A percentile compares a stretch with the other conserved stretches of the same genome.
Conservation (phyloP, 2,888 invertebrate species). For the Euproctis similis region DNA sequence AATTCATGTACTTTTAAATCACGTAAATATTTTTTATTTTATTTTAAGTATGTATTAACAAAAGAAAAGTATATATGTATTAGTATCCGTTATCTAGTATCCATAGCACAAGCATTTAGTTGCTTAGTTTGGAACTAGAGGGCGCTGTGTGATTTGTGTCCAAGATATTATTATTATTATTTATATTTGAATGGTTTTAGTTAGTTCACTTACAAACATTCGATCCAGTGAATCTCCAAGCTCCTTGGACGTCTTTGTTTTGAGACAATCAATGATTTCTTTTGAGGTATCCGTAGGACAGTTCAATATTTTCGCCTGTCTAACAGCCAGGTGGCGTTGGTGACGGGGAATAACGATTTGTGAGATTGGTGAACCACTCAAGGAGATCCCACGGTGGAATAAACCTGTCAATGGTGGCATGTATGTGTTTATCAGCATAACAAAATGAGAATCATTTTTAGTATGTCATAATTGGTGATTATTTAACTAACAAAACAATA, state of each 20-base stretch:
- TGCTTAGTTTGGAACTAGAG: too few species aligned
- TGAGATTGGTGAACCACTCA: slow-evolving; percentile 79
- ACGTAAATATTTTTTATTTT: too few species aligned
- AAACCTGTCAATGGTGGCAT: slow-evolving; percentile 62
- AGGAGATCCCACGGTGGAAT: slow-evolving; percentile 81
- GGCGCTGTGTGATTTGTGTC: too few species aligned
- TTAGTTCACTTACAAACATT: slow-evolving; percentile 56
- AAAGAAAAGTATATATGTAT: background rate
- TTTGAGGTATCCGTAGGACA: slow-evolving; percentile 74
- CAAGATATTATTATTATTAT: too few species aligned
- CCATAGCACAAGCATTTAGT: too few species aligned
- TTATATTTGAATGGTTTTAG: too few species aligned
- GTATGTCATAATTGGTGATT: too few species aligned
- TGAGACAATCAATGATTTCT: slow-evolving; percentile 78
- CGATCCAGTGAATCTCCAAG: slow-evolving; percentile 58
- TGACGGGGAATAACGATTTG: slow-evolving; percentile 72
- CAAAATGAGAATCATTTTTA: too few species aligned
- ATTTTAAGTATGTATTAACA: too few species aligned
- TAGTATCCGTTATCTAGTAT: background rate
- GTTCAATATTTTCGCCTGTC: slow-evolving; percentile 77
- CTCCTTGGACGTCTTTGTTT: slow-evolving; percentile 62
- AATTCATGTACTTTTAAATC: too few species aligned
- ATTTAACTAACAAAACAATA: too few species aligned
- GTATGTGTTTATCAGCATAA: too few species aligned
- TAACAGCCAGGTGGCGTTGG: slow-evolving; percentile 76